These are phyloP conservation scores for Aphelenchoides avenae DNA, from an alignment of 1,140 invertebrate genomes.

Conservation along the genomic window DNA sequence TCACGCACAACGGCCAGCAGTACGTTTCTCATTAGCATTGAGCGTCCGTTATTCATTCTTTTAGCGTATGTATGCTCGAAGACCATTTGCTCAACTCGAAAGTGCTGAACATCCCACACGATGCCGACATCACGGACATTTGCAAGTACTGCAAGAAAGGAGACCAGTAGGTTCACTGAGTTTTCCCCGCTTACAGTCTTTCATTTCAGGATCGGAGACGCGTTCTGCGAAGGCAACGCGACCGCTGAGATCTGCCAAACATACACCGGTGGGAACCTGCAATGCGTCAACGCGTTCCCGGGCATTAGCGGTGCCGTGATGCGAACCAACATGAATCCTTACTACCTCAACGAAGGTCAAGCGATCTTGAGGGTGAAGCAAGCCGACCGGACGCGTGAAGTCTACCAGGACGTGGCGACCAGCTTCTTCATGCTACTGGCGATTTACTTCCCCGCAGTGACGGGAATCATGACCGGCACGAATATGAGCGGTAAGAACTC, in stretches of 20 bases:
- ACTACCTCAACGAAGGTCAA: conserved; percentile 46
- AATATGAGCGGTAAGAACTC: conserved; percentile 52
- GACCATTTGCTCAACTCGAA: conserved; percentile 47
- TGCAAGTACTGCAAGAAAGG: conserved; percentile 51
- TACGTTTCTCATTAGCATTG: conserved; percentile 9
- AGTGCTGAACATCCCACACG: conserved; percentile 37
- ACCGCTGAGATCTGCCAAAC: conserved; percentile 41
- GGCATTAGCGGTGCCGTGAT: conserved; percentile 34
- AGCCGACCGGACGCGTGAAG: conserved; percentile 64
- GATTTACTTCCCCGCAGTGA: conserved; percentile 98
- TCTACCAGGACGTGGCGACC: conserved; percentile 83
- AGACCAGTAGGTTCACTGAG: conserved; percentile 35
- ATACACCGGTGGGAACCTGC: conserved; percentile 42
- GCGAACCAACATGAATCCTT: conserved; percentile 38
- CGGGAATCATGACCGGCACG: conserved; percentile 61
- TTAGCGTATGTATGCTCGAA: conserved; percentile 56
- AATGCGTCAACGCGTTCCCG: conserved; percentile 46
- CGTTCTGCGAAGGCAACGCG: conserved; percentile 46
- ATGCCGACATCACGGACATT: conserved; percentile 39
- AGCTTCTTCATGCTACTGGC: conserved; percentile 93
- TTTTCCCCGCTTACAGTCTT: not conserved
- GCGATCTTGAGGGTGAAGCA: conserved; percentile 22
- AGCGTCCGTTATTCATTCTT: conserved; percentile 7
- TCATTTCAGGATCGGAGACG: conserved; percentile 43
- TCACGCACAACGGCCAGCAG: conserved; percentile 54